Base-by-base conservation (phyloP, 1,140 invertebrate genomes). In the Pogonomyrmex barbatus region DNA sequence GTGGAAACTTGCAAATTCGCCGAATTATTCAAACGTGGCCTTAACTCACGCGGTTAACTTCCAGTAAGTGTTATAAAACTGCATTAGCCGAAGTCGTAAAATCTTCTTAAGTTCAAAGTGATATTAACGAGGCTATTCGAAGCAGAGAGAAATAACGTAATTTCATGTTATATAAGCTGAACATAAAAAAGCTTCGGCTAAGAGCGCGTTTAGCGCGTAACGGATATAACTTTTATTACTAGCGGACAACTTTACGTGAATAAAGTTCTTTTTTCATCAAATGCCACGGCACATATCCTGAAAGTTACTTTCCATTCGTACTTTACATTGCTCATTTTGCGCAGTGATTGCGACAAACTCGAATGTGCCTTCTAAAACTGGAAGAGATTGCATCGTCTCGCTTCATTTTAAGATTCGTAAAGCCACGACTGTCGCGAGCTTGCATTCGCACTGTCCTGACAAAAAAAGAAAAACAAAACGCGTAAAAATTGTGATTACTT, bases 401-500 rank as follows among this genome's bases (percentile, higher is more conserved):
- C 52, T 60, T 60, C 5, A n/a, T 50, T 50, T 36, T 54, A 79
- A 70, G 24, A 36, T 70, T 63, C 50, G 9, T 5, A 33, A 58
- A 47, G 54, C 9, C 12, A n/a, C 9, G 24, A 33, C 33, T 30
- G 30, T 60, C 54, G 68, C 36, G n/a, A 68, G 4, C 24, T 63
- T 30, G 36, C 75, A 45, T 47, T 52, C 33, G 62, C 36, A 24
- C 1, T 10, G 39, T n/a, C 33, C 0, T 4, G 36, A 39, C 4
- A 9, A 12, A 39, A 17, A 82, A 24, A 24, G 0, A 24, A 24
- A 24, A 24, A 24, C 24, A 24, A 24, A 47, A 70, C 12, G 10
- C 78, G 36, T 56, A 63, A 56, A 45, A 70, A 54, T 45, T 12
- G 24, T n/a, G 42, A 9, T 1, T 79, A 95, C 95, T 96, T 93